A percentile compares a stretch with the other conserved stretches of the same genome.
These are phyloP conservation scores for Xestia sexstrigata DNA, from an alignment of 2,888 invertebrate genomes.

Conservation along the genomic window DNA sequence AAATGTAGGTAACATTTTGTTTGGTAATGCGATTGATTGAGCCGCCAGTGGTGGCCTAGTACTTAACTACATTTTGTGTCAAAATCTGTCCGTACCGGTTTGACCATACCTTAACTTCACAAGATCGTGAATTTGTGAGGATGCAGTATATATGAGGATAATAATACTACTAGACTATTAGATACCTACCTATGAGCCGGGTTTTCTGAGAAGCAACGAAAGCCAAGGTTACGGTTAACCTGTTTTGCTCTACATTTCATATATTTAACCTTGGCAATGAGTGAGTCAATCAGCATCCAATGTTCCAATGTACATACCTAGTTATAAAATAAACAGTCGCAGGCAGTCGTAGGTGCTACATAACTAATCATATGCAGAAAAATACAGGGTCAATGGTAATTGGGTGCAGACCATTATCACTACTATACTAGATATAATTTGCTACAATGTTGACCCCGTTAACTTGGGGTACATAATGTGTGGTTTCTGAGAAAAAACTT, in stretches of 20 bases:
- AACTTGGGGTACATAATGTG: too few relatives aligned
- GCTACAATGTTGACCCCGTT: too few relatives aligned
- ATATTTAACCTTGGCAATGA: slow-evolving; percentile 44
- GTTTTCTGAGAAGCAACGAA: neutral
- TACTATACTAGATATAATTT: too few relatives aligned
- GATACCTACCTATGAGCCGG: neutral
- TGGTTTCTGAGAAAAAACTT: too few relatives aligned
- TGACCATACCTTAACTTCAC: neutral
- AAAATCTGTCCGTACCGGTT: neutral
- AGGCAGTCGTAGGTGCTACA: neutral
- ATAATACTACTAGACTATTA: neutral
- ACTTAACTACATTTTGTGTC: neutral
- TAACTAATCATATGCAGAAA: neutral
- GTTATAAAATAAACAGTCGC: neutral
- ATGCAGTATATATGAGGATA: neutral
- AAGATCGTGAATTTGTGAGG: neutral
- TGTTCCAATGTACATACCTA: neutral
- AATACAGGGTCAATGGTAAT: neutral
- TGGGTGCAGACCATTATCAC: too few relatives aligned
- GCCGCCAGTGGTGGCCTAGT: too few relatives aligned
- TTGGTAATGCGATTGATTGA: too few relatives aligned
- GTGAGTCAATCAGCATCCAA: slow-evolving; percentile 4
- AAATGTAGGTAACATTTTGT: too few relatives aligned
- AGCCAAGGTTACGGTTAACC: slow-evolving; percentile 23
- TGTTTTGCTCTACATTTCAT: slow-evolving; percentile 32